phyloP scores from a whole-genome alignment of 1,140 invertebrate genomes.

The Drosophila rhopaloa region DNA sequence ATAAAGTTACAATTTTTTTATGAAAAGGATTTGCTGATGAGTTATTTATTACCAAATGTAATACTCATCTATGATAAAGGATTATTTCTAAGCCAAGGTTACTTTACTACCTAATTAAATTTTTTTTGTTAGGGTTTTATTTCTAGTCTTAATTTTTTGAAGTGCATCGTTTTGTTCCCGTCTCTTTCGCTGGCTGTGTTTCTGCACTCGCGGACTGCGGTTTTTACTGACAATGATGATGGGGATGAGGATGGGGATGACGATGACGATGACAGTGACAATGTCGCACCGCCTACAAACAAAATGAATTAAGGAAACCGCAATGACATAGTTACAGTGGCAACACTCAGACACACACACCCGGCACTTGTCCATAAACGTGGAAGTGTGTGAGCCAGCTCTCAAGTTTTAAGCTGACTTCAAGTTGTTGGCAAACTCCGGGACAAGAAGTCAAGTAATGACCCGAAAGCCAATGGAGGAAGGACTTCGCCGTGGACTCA shows the following conservation, averaged over 20 bases:
- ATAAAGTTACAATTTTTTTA: too few relatives aligned
- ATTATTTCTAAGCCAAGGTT: too few relatives aligned
- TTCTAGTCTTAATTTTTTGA: not conserved
- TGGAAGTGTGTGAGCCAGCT: constrained; percentile 3
- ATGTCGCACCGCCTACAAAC: constrained; percentile 69
- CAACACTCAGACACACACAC: constrained; percentile 26
- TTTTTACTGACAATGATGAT: constrained; percentile 41
- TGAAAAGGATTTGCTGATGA: too few relatives aligned
- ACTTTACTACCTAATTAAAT: too few relatives aligned
- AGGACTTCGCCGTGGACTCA: constrained; percentile 25
- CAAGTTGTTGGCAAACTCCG: constrained; percentile 52
- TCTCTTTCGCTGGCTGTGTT: constrained; percentile 6
- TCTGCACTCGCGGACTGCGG: constrained; percentile 58
- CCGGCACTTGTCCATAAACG: constrained; percentile 18
- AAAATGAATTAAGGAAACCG: constrained; percentile 83
- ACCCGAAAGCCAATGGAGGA: constrained; percentile 50
- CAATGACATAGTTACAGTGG: constrained; percentile 80
- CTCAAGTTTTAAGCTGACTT: constrained; percentile 57
- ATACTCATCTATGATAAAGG: too few relatives aligned
- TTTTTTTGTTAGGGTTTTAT: not conserved
- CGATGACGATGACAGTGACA: constrained; percentile 61
- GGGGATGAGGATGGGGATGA: constrained; percentile 40
- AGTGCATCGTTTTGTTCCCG: constrained; percentile 5
- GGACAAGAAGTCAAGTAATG: constrained; percentile 54
- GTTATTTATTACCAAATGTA: too few relatives aligned